These are phyloP conservation scores for Parascotia fuliginaria DNA, from an alignment of 2,888 invertebrate genomes.

Conservation along the genomic window DNA sequence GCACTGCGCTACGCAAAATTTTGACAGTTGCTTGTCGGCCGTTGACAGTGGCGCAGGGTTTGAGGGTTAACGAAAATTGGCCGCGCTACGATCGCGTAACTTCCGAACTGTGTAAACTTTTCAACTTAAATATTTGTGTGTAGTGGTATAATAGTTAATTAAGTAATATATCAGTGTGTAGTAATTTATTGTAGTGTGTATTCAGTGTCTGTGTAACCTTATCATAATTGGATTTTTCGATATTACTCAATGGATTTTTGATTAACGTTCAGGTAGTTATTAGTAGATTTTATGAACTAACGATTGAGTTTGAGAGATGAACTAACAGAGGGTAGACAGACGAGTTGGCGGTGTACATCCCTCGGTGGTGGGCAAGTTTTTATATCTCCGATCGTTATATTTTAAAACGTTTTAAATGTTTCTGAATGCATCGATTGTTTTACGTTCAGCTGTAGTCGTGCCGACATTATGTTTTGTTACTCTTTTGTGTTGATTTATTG, in stretches of 20 bases:
- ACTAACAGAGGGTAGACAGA: constrained; percentile 8
- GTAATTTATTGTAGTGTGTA: constrained; percentile 20
- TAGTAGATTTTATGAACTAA: constrained; percentile 46
- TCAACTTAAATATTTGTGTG: constrained; percentile 8
- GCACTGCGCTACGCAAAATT: constrained; percentile 62
- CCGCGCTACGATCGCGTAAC: constrained; percentile 52
- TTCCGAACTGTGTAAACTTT: constrained; percentile 50
- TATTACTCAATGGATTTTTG: constrained; percentile 43
- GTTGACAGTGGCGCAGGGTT: constrained; percentile 42
- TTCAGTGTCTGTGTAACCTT: constrained; percentile 44
- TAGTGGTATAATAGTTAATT: constrained; percentile 12
- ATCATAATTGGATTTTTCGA: constrained; percentile 49
- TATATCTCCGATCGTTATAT: constrained; percentile 61
- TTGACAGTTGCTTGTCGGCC: constrained; percentile 69
- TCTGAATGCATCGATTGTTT: constrained; percentile 71
- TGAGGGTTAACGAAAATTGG: constrained; percentile 31
- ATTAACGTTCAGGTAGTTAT: constrained; percentile 44
- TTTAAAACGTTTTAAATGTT: constrained; percentile 65
- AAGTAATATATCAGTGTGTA: constrained; percentile 16
- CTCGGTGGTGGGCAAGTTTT: constrained; percentile 65
- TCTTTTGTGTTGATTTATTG: constrained; percentile 58
- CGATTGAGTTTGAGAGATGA: constrained; percentile 5
- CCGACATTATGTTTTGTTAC: constrained; percentile 50
- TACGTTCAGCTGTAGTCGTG: constrained; percentile 54
- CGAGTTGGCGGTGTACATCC: constrained; percentile 44